Percentiles rank a stretch among this genome's conserved stretches.
Conservation (phyloP, 2,888 invertebrate genomes). For the Empis stercorea region DNA sequence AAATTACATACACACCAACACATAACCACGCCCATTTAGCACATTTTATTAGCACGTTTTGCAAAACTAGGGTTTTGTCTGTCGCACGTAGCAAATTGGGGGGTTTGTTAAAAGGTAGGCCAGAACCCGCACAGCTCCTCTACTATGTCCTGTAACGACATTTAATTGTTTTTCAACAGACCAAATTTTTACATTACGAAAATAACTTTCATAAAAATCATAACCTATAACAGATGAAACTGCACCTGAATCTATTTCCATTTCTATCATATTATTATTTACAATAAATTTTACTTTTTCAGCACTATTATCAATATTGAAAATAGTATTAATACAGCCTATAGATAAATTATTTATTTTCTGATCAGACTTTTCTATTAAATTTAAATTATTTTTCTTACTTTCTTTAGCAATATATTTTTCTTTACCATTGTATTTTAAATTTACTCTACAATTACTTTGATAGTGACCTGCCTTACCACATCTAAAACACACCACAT, state of each 20-base stretch:
- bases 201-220: background rate
- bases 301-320: background rate
- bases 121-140: too few species aligned
- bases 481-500: background rate
- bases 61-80: too few species aligned
- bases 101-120: too few species aligned
- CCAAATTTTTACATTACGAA: background rate
- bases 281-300: background rate
- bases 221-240: background rate
- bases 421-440: background rate
- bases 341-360: background rate
- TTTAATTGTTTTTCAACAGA: background rate
- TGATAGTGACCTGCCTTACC: background rate
- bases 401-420: background rate
- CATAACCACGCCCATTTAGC: too few species aligned
- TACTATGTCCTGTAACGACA: constrained; percentile 1
- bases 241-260: constrained; percentile 1
- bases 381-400: background rate
- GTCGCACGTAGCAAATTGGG: too few species aligned
- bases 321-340: too few species aligned
- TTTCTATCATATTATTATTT: background rate
- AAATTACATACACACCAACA: too few species aligned
- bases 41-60: too few species aligned
- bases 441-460: background rate
- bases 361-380: background rate